Base-by-base conservation (phyloP, 2,113 vertebrate species). In the Corythornis cristatus region DNA sequence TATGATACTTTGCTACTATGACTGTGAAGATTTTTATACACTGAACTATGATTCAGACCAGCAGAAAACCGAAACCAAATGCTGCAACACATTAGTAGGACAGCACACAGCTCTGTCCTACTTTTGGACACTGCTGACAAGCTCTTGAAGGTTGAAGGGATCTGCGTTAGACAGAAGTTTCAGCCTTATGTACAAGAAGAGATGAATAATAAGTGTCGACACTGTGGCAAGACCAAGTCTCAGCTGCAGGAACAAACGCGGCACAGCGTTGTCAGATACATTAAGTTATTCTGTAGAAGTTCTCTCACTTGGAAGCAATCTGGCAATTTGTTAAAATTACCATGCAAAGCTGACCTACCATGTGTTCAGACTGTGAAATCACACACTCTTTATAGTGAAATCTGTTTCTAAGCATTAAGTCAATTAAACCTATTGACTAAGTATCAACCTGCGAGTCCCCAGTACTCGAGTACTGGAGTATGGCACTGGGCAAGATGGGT, bases 141-240 rank as follows among this genome's bases (percentile, higher is more conserved):
- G 78, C 60, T 96, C 82, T n/a, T 54, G 95, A 50, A 89, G 93
- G 74, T 74, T 84, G 82, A 33, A 40, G 74, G 23, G 75, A 78
- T 71, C 33, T 48, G 67, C 40, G 81, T 51, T 61, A 83, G 95
- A 70, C 84, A 94, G 89, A 84, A 95, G 89, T 85, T 48, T 85
- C 88, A 57, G 76, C 88, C 94, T 70, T 86, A 50, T 93, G 89
- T 2, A 76, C 43, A 4, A 21, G 73, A 48, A n/a, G 48, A 37
- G 73, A 56, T n/a, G 85, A 54, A 58, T 86, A 80, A 86, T 48
- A 22, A 76, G 73, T 11, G 26, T 2, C 91, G 88, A 91, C 94
- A 93, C n/a, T 0, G 5, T 5, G 45, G 85, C 81, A 61, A 46
- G 46, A 43, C 45, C 33, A 79, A 67, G 65, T 43, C 64, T 67